Conservation (phyloP, 2,113 vertebrate genomes). For the Bothrops jararaca region DNA sequence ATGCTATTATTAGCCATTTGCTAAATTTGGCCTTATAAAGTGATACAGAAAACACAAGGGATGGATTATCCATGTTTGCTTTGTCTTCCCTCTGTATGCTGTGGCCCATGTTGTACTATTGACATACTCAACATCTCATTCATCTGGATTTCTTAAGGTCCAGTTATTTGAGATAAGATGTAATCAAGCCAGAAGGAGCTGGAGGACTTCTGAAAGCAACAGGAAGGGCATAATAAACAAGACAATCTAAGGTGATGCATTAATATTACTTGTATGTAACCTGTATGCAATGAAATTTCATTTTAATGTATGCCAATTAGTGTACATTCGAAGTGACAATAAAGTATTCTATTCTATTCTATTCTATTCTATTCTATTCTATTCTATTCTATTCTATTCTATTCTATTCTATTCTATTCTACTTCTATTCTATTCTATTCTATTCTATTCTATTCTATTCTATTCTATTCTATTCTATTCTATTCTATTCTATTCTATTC, state of each 20-base stretch:
- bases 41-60: neutral
- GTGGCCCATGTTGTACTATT: neutral
- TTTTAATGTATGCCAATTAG: no score
- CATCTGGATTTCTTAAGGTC: neutral
- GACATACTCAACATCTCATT: neutral
- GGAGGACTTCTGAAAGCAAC: neutral
- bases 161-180: no score
- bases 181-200: neutral
- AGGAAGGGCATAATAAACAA: neutral
- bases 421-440: rapidly evolving
- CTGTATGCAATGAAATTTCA: no score
- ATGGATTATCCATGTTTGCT: neutral
- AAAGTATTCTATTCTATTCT: no score
- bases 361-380: no score
- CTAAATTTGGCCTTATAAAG: neutral
- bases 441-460: rapidly evolving
- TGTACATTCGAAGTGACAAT: no score
- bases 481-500: no score
- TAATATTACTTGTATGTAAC: neutral
- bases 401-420: no score
- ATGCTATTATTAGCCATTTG: neutral
- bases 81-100: no score
- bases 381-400: no score
- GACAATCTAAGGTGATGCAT: neutral
- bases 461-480: rapidly evolving